Evolutionary conservation across 2,888 invertebrate species (phyloP), one percentile per base, ranked within the genome.

Genomic region (Antheraea assamensis): DNA sequence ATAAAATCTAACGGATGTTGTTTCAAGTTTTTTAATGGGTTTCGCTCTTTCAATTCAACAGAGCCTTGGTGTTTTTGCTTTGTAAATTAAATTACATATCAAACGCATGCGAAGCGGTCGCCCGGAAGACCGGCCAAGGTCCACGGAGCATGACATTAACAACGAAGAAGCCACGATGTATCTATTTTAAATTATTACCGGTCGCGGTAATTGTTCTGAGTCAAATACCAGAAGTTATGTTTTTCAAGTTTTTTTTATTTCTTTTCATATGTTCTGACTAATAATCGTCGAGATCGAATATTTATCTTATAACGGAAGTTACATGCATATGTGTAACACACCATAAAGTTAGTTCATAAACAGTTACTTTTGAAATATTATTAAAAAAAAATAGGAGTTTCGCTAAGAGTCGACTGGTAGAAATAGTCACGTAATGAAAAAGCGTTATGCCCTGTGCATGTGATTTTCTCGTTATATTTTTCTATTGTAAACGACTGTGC

Each of bases 121-220:
- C 76, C 77, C 82, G 83, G 83, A 83, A 83, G 77, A 74, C 52
- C 8, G 24, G 78, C 79, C 79, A 79, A 78, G 79, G 78, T 81
- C 79, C 72, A 66, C 76, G 55, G 71, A 83, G 83, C 83, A 76
- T 81, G 81, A 83, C 80, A 78, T 76, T 75, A 75, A 5, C 75
- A 71, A 74, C 74, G 72, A 74, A 74, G 68, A 68, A 10, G n/a
- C 31, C n/a, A 21, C 68, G n/a, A 31, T 68, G 21, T 52, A n/a
- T 64, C 68, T 42, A 74, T 70, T 74, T 73, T 66, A 72, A 71
- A 71, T 31, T 68, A 35, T 68, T 68, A 35, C 35, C 35, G 24
- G 68, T 68, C 21, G 35, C 35, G 3, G 35, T 30, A 64, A 64
- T 64, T 15, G 17, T 17, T 15, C 27, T 30, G 61, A 30, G 61